Conservation (phyloP, 2,797 vertebrate species). For the Chromis chromis region DNA sequence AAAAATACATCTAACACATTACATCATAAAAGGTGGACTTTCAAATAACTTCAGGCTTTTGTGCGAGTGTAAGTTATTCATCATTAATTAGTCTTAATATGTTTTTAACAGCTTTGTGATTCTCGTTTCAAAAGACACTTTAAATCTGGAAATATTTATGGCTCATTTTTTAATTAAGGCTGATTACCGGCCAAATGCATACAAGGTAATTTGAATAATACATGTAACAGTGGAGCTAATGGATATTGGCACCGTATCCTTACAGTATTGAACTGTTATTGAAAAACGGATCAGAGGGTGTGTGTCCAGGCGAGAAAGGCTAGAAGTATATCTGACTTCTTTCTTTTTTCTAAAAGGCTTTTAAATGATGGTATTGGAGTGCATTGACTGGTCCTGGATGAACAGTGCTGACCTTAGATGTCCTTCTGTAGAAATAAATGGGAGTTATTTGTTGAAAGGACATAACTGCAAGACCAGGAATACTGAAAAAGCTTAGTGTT, state of each 20-base stretch:
- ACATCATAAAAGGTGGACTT: background rate
- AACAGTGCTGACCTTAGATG: slow-evolving; percentile 45
- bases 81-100: slow-evolving; percentile 9
- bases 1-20: background rate
- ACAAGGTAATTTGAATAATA: slow-evolving; percentile 67
- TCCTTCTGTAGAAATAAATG: slow-evolving; percentile 33
- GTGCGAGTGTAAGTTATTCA: background rate
- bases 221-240: slow-evolving; percentile 48
- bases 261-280: slow-evolving; percentile 55
- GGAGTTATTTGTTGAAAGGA: slow-evolving; percentile 26
- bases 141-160: slow-evolving; percentile 11
- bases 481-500: slow-evolving; percentile 10
- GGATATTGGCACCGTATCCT: slow-evolving; percentile 54
- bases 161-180: slow-evolving; percentile 65
- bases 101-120: slow-evolving; percentile 16
- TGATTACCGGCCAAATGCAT: slow-evolving; percentile 65
- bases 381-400: slow-evolving; percentile 33
- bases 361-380: slow-evolving; percentile 33
- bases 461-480: slow-evolving; percentile 21
- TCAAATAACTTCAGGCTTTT: slow-evolving; percentile 18
- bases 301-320: slow-evolving; percentile 23
- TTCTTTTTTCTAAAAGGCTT: slow-evolving; percentile 21
- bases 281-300: slow-evolving; percentile 60
- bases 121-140: slow-evolving; percentile 32
- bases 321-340: slow-evolving; percentile 13